phyloP scores from a whole-genome alignment of 2,797 vertebrate species.

The Gymnoscopelus braueri region DNA sequence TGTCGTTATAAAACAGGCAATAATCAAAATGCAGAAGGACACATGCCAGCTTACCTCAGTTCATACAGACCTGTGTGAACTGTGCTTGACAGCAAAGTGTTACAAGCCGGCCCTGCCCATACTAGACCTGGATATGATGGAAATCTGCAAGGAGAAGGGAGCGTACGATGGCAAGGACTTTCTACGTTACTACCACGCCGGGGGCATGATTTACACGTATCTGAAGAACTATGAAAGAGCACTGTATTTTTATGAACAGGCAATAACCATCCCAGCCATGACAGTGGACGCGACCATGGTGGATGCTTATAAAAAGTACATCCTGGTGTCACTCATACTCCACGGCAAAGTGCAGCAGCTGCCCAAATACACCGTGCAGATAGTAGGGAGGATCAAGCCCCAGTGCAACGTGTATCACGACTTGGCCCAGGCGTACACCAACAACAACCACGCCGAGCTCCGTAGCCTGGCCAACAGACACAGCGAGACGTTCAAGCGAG shows the following conservation, averaged over 20 bases:
- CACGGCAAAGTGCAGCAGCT: conserved; percentile 97
- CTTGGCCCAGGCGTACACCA: conserved; percentile 95
- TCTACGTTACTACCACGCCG: conserved; percentile 99
- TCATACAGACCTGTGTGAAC: conserved; percentile 98
- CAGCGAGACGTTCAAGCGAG: conserved; percentile 91
- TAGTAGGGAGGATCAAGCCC: conserved; percentile 98
- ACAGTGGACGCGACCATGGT: conserved; percentile 99
- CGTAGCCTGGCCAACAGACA: conserved; percentile 94
- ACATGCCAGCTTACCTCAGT: conserved; percentile 99
- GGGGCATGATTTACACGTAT: conserved; percentile 99
- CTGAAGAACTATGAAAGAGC: conserved; percentile 99
- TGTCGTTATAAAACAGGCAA: conserved; percentile 96
- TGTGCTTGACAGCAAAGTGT: conserved; percentile 99
- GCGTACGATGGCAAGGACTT: conserved; percentile 99
- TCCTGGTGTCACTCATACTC: conserved; percentile 98
- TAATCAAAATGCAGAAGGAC: conserved; percentile 99
- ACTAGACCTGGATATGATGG: conserved; percentile 99
- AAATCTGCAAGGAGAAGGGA: conserved; percentile 99
- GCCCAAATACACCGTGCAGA: conserved; percentile 98
- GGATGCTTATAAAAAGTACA: conserved; percentile 99
- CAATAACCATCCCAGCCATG: conserved; percentile 99
- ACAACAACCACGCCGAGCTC: conserved; percentile 95
- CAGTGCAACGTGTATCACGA: conserved; percentile 98
- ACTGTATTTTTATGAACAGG: conserved; percentile 99
- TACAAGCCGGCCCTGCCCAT: conserved; percentile 97